Conservation (phyloP, 1,140 invertebrate genomes). For the Drosophila fuyamai region DNA sequence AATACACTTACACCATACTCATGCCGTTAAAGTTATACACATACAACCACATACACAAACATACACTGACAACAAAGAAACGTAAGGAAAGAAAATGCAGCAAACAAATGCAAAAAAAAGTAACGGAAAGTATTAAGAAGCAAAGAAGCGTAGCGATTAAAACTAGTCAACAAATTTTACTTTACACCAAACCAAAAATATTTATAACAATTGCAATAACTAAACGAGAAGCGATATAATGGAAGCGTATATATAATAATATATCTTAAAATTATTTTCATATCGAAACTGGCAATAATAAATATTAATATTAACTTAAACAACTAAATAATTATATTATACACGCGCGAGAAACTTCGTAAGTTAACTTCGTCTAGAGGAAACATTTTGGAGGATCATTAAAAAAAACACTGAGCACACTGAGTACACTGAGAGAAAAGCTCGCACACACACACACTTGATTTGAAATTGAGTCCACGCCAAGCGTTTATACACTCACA, state of each 20-base stretch:
- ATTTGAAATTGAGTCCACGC: conserved; percentile 51
- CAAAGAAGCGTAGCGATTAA: conserved; percentile 52
- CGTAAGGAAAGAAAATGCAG: conserved; percentile 30
- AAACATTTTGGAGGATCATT: conserved; percentile 30
- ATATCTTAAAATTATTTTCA: conserved; percentile 76
- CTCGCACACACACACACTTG: conserved; percentile 21
- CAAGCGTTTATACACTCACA: conserved; percentile 38
- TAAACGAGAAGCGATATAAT: conserved; percentile 30
- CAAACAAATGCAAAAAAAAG: conserved; percentile 39
- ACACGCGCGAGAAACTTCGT: conserved; percentile 40
- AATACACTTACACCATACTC: conserved; percentile 15
- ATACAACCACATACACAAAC: conserved; percentile 4
- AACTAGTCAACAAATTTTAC: conserved; percentile 76
- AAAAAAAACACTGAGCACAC: conserved; percentile 2
- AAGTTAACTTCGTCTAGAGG: conserved; percentile 41
- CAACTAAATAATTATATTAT: conserved; percentile 46
- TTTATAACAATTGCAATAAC: conserved; percentile 36
- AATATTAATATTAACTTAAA: conserved; percentile 52
- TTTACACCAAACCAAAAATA: conserved; percentile 62
- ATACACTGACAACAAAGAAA: conserved; percentile 10
- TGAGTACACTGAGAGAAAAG: conserved; percentile 17
- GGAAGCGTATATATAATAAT: conserved; percentile 47
- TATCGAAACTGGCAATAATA: conserved; percentile 81
- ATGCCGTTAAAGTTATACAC: conserved; percentile 1
- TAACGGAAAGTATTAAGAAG: conserved; percentile 69